Percentiles rank a stretch among this genome's conserved stretches.
phyloP scores from a whole-genome alignment of 1,140 invertebrate species.

The Calephelis nemesis region DNA sequence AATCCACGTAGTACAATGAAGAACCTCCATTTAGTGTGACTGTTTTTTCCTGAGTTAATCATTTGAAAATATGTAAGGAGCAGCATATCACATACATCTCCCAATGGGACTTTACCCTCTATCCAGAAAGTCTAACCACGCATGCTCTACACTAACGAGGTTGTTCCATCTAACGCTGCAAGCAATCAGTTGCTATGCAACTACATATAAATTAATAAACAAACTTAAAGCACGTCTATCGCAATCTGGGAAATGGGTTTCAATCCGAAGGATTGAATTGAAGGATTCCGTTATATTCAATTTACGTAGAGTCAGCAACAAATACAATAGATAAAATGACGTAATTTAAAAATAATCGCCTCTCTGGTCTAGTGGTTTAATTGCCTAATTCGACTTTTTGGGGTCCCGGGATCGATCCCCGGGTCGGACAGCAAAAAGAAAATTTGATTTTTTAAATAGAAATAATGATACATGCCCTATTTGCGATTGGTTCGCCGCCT shows the following conservation, averaged over 20 bases:
- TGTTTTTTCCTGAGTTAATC: neutral
- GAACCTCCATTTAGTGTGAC: neutral
- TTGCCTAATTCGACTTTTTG: too few relatives aligned
- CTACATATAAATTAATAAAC: constrained; percentile 3
- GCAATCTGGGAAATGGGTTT: constrained; percentile 16
- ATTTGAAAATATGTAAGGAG: neutral
- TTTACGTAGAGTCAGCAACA: neutral
- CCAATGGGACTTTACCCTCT: neutral
- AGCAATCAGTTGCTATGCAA: neutral
- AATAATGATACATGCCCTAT: too few relatives aligned
- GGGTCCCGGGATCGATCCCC: too few relatives aligned
- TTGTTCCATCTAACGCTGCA: neutral
- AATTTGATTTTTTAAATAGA: too few relatives aligned
- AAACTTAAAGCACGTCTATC: constrained; percentile 13
- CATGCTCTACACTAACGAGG: neutral
- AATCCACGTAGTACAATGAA: neutral
- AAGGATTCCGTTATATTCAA: constrained; percentile 31
- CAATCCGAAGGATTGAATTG: constrained; percentile 24
- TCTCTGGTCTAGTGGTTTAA: too few relatives aligned
- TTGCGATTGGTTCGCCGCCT: too few relatives aligned
- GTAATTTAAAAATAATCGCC: too few relatives aligned
- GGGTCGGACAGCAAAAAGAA: too few relatives aligned
- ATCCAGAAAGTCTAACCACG: neutral
- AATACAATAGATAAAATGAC: neutral
- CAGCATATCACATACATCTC: neutral